Evolutionary conservation across 2,888 invertebrate species (phyloP), one percentile per base, ranked within the genome.

Genomic region (Cyclophora punctaria): DNA sequence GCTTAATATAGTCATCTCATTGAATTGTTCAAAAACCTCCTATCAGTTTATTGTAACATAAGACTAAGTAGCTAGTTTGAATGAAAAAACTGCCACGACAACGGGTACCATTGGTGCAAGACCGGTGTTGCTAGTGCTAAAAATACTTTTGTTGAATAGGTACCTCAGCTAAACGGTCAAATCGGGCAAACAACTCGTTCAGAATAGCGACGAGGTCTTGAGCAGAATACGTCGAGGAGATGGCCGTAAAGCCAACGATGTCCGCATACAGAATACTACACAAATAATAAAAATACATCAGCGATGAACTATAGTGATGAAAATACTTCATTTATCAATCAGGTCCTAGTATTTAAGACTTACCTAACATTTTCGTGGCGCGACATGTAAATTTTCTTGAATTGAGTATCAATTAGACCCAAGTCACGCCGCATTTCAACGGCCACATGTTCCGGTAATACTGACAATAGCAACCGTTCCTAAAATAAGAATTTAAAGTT

Each of bases 381-480:
- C 63, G 96, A 97, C 97, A 98, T 98, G 82, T 98, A 98, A 73
- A 98, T 98, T 87, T 98, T 98, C 86, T 98, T 97, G 82, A 98
- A 98, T 78, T 98, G 98, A 3, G 96, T 97, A 72, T 96, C 96
- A 53, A 95, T 93, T 35, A 95, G 93, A 35, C 97, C 98, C 59
- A 98, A 90, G 76, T 98, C 98, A 75, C 97, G 94, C 41, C 98
- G 91, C 97, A 98, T 98, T 83, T 97, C 97, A 48, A 98, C 96
- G 20, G 98, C 98, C 53, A 98, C 97, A 83, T 98, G 98, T 75
- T 98, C 95, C 0, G 98, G 98, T 53, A 98, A 89, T 4, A 98
- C 98, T 7, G 98, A 98, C 33, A 98, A 89, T 52, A 98, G 84
- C 45, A 98, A 88, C 48, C 97, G 91, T 82, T 98, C 98, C 96